These are phyloP conservation scores for Tiliqua scincoides DNA, from an alignment of 2,113 vertebrate genomes.

Conservation along the genomic window DNA sequence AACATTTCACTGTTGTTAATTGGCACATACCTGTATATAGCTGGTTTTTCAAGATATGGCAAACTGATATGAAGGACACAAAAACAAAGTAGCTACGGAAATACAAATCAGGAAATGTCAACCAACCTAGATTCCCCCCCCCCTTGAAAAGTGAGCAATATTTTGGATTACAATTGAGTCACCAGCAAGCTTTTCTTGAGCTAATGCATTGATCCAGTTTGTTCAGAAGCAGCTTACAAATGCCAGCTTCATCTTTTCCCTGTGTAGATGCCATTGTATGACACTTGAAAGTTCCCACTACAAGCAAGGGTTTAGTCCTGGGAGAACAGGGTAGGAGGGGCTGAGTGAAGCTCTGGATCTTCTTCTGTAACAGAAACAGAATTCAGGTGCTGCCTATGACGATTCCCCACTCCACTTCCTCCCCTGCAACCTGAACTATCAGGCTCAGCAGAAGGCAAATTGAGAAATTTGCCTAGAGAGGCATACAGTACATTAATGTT, in stretches of 20 bases:
- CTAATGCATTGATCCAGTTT: background rate
- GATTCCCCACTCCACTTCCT: no score
- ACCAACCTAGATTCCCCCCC: background rate
- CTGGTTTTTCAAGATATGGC: conserved; percentile 11
- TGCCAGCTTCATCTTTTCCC: background rate
- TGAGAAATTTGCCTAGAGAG: no score
- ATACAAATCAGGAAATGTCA: conserved; percentile 6
- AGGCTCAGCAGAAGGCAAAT: no score
- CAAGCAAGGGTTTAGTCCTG: no score
- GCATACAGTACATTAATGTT: no score
- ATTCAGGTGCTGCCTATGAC: no score
- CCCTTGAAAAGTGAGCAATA: background rate
- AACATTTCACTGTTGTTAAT: no score
- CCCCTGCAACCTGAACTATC: no score
- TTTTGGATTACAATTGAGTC: background rate
- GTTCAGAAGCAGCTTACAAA: background rate
- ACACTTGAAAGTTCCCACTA: background rate
- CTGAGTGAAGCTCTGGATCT: no score
- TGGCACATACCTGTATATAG: no score
- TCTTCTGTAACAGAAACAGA: no score
- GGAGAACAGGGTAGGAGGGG: no score
- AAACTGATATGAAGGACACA: conserved; percentile 15
- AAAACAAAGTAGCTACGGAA: conserved; percentile 35
- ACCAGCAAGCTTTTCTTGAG: background rate
- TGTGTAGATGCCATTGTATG: background rate